Evolutionary conservation across 2,797 vertebrate genomes (phyloP).

Genomic region (Enteromius paludinosus): DNA sequence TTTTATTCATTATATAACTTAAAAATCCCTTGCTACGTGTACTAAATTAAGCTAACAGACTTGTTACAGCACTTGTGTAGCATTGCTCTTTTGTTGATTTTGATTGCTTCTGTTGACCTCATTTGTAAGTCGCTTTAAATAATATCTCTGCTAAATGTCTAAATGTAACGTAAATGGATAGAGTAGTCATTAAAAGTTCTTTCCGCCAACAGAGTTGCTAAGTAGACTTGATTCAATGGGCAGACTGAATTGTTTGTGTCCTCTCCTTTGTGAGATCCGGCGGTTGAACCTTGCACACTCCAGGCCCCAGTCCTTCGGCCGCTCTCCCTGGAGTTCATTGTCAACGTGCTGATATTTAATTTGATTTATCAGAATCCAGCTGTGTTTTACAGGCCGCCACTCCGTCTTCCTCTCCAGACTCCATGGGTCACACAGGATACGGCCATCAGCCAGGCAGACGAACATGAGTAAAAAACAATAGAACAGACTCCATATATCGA

Average conservation of each 20-base stretch:
- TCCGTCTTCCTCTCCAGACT: constrained; percentile 4
- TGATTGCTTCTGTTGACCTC: no score
- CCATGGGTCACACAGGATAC: constrained; percentile 8
- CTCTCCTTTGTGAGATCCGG: not conserved
- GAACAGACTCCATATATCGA: constrained; percentile 29
- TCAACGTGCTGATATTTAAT: constrained; percentile 47
- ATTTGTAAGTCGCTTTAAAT: no score
- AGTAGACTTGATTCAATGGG: not conserved
- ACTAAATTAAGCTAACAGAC: no score
- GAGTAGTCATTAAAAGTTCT: not conserved
- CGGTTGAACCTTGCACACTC: constrained; percentile 8
- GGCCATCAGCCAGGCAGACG: constrained; percentile 22
- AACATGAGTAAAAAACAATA: constrained; percentile 50
- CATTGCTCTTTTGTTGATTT: no score
- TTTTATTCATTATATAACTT: no score
- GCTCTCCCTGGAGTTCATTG: constrained; percentile 37
- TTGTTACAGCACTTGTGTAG: no score
- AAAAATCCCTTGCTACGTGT: no score
- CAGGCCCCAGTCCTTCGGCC: constrained; percentile 4
- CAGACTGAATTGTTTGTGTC: not conserved
- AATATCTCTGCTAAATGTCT: no score
- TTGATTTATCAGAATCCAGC: constrained; percentile 50
- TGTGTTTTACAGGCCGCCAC: constrained; percentile 11
- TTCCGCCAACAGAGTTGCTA: not conserved
- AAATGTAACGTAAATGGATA: no score